A percentile compares a stretch with the other conserved stretches of the same genome.
Conservation (phyloP, 2,113 vertebrate genomes). For the Embiotoca jacksoni region DNA sequence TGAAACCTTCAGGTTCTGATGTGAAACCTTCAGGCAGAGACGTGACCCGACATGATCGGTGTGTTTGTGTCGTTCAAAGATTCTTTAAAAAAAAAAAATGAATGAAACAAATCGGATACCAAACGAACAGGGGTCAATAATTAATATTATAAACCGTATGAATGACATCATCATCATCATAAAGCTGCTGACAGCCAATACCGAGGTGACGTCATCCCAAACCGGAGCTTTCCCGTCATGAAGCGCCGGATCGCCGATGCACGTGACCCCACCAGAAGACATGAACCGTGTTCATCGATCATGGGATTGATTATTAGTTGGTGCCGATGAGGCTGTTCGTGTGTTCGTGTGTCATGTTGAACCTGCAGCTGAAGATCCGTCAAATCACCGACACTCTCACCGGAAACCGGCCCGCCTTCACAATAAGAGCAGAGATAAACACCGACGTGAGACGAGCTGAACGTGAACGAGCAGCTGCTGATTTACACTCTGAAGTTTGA, state of each 20-base stretch:
- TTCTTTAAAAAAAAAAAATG: too few species aligned
- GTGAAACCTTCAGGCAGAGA: too few species aligned
- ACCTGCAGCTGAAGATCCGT: background rate
- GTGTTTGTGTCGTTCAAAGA: too few species aligned
- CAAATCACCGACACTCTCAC: background rate
- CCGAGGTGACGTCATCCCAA: constrained; percentile 30
- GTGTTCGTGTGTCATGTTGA: background rate
- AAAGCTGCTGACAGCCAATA: background rate
- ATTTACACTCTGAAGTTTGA: too few species aligned
- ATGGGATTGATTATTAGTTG: background rate
- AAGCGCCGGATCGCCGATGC: background rate
- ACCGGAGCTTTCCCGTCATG: background rate
- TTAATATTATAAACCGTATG: too few species aligned
- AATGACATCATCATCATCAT: background rate
- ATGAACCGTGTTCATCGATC: too few species aligned
- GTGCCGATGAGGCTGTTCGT: background rate
- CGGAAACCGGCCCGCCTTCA: constrained; percentile 39
- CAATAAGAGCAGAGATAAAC: constrained; percentile 41
- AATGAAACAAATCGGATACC: too few species aligned
- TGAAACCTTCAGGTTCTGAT: too few species aligned
- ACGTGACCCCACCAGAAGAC: constrained; percentile 2
- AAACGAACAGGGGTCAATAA: too few species aligned
- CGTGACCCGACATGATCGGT: too few species aligned
- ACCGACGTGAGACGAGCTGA: too few species aligned
- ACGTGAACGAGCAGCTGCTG: too few species aligned